Base-by-base conservation (phyloP, 1,140 invertebrate genomes). In the Drosophila sechellia region DNA sequence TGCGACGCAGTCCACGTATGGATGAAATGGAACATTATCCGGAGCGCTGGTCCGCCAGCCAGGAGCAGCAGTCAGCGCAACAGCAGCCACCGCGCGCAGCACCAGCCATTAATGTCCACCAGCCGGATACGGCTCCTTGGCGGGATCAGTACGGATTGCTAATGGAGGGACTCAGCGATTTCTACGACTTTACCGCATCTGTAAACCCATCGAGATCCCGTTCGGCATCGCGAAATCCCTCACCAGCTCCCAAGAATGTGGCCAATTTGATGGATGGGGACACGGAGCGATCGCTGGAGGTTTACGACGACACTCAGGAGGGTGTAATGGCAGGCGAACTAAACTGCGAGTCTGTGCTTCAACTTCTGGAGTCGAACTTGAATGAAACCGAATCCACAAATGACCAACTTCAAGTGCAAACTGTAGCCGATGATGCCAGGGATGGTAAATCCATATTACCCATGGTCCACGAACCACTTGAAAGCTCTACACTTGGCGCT, bases 131-230 rank as follows among this genome's bases (percentile, higher is more conserved):
- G 37, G 90, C 71, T 10, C 79, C 90, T 1, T 91, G 90, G 90
- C 77, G 87, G 0, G 87, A 91, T 78, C 48, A 90, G 40, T 75
- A 86, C n/a, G 90, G 90, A 0, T 56, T 91, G 3, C 43, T 92
- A 0, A 87, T 92, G 81, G 89, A 92, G 57, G 91, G 91, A 1
- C 39, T 92, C 0, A 92, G 91, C 55, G 91, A 92, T 17, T 92
- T 92, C 17, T 92, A 92, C n/a, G 91, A 92, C 31, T 92, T 92
- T 49, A 85, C 80, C 0, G 91, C 91, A 17, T 92, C 91, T 0
- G 64, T 77, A 0, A 92, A 92, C 72, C 91, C 89, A 0, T 92
- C 91, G 0, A 65, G 91, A 48, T 92, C 91, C 2, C 78, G 81
- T 4, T 73, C 90, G 0, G 57, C 11, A 4, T 91, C 90, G 0